A percentile compares a stretch with the other conserved stretches of the same genome.
Evolutionary conservation across 2,888 invertebrate species (phyloP).

Genomic region (Nycteola revayana): DNA sequence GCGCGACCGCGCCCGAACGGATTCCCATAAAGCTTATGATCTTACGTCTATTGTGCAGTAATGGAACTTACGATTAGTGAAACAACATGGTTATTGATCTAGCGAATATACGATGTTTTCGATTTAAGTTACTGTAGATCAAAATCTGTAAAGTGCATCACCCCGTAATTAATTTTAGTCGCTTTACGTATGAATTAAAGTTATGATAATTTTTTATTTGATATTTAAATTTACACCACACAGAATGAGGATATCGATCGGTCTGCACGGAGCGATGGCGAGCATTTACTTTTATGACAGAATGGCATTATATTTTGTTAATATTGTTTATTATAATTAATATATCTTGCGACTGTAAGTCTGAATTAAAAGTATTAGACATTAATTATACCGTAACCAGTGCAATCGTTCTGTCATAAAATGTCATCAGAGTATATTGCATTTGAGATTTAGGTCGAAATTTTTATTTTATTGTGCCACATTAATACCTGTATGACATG

Average conservation of each 20-base stretch:
- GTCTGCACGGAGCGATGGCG: slow-evolving; percentile 37
- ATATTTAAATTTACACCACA: slow-evolving; percentile 37
- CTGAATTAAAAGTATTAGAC: slow-evolving; percentile 39
- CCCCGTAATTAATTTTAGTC: slow-evolving; percentile 42
- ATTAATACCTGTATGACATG: slow-evolving; percentile 51
- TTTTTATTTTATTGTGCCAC: slow-evolving; percentile 59
- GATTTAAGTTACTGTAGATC: slow-evolving; percentile 46
- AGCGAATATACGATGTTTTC: slow-evolving; percentile 31
- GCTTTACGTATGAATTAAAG: slow-evolving; percentile 38
- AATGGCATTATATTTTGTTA: slow-evolving; percentile 40
- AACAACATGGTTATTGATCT: slow-evolving; percentile 25
- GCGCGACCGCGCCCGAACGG: slow-evolving; percentile 40
- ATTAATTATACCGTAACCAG: slow-evolving; percentile 37
- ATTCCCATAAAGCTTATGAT: slow-evolving; percentile 29
- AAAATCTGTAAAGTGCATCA: slow-evolving; percentile 48
- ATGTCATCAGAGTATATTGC: slow-evolving; percentile 40
- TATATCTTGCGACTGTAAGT: slow-evolving; percentile 40
- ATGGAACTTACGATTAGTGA: slow-evolving; percentile 29
- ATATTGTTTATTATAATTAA: slow-evolving; percentile 31
- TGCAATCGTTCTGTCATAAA: slow-evolving; percentile 59
- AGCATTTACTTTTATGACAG: slow-evolving; percentile 71
- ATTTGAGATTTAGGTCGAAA: slow-evolving; percentile 49
- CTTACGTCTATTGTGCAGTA: slow-evolving; percentile 26
- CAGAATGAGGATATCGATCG: slow-evolving; percentile 23
- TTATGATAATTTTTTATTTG: slow-evolving; percentile 36